Base-by-base conservation (phyloP, 2,888 invertebrate species). In the Cheiracanthium punctorium region DNA sequence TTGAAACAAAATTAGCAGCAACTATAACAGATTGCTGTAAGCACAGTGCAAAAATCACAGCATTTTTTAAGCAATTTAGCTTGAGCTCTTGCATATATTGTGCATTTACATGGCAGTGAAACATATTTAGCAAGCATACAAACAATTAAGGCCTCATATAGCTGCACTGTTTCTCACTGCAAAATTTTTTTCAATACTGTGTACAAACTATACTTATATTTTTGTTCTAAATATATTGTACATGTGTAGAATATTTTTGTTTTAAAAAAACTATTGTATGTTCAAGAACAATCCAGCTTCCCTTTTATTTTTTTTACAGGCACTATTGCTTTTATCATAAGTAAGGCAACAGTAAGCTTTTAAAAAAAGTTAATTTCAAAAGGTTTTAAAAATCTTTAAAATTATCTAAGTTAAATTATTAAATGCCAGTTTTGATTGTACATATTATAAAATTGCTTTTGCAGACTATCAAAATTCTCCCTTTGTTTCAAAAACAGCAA, bases 41-140 rank as follows among this genome's bases (percentile, higher is more conserved):
- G 67, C 30, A 43, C 29, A 43, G 71, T 71, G 71, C 71, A 71
- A 71, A n/a, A 71, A 71, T 41, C 71, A 71, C 71, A 71, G 71
- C 71, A 20, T 71, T 43, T 29, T 24, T 43, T 20, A 41, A 71
- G 20, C 7, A 43, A 43, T 28, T 17, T 8, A 17, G n/a, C 20
- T 71, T 29, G 37, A 71, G 24, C 43, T 37, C 43, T 24, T 43
- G 20, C 32, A 14, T 43, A 70, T 43, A 43, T 71, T 71, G 71
- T 71, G 71, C 71, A 24, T 12, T 17, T 28, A 24, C 10, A 14
- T 71, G 71, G 71, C 71, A 71, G 71, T 71, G 43, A 20, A 43
- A 43, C 17, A 32, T 67, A 67, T 17, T 33, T 7, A 29, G 43
- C 28, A 71, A 43, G 43, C 43, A 43, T 28, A 37, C 37, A 32